Percentiles rank a stretch among this genome's conserved stretches.
Conservation (phyloP, 1,140 invertebrate genomes). For the Adoxophyes honmai region DNA sequence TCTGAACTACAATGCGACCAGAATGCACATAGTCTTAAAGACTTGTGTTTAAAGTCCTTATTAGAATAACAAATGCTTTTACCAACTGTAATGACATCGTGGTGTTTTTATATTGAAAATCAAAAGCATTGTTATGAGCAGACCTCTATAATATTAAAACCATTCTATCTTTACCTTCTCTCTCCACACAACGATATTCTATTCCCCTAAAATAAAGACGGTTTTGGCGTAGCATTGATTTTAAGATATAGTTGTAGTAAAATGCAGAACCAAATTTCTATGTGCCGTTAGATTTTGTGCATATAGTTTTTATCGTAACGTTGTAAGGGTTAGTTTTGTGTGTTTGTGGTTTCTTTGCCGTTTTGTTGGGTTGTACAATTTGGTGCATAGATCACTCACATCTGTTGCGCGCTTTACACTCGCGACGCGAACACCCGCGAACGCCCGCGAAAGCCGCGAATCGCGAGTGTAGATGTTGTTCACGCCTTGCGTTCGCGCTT, state of each 20-base stretch:
- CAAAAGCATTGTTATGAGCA: slow-evolving; percentile 19
- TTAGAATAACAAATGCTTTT: background rate
- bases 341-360: too few species aligned
- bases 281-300: background rate
- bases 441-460: too few species aligned
- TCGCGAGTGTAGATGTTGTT: too few species aligned
- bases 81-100: background rate
- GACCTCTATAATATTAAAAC: slow-evolving; percentile 5
- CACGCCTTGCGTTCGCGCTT: too few species aligned
- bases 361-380: slow-evolving; percentile 8
- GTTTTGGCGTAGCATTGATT: background rate
- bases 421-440: too few species aligned
- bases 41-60: background rate
- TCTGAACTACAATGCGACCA: too few species aligned
- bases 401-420: too few species aligned
- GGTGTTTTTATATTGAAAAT: slow-evolving; percentile 17
- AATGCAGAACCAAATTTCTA: background rate
- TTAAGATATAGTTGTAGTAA: background rate
- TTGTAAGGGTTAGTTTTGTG: background rate
- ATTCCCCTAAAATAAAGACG: background rate
- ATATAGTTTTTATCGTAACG: background rate
- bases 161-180: background rate
- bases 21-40: background rate
- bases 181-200: background rate
- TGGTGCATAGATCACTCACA: slow-evolving; percentile 33